Percentiles rank a stretch among this genome's conserved stretches.
phyloP scores from a whole-genome alignment of 2,797 vertebrate genomes.

The Neopelma chrysocephalum region DNA sequence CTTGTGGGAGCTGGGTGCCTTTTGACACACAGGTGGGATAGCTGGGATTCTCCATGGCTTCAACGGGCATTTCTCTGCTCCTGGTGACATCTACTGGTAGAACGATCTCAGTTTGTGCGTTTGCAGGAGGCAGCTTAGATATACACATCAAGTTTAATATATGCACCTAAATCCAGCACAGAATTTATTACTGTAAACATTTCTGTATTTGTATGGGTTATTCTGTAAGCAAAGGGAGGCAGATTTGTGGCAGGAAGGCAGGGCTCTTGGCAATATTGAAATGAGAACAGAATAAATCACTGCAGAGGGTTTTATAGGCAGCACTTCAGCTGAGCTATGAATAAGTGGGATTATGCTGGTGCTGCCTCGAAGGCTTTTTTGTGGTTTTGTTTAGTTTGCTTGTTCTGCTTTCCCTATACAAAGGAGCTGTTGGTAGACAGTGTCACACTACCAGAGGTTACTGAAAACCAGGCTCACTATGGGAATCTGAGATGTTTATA shows the following conservation, averaged over 20 bases:
- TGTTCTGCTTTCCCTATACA: neutral
- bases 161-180: neutral
- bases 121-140: neutral
- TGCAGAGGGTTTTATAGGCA: conserved; percentile 31
- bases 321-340: conserved; percentile 24
- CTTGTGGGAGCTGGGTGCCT: neutral
- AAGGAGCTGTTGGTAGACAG: neutral
- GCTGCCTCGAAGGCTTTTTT: neutral
- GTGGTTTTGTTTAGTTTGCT: neutral
- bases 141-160: neutral
- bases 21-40: neutral
- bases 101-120: neutral
- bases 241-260: conserved; percentile 40
- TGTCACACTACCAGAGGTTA: neutral
- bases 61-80: neutral
- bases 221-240: neutral
- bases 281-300: conserved; percentile 38
- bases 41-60: neutral
- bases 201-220: neutral
- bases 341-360: conserved; percentile 11
- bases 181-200: neutral
- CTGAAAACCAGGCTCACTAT: neutral
- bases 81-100: conserved; percentile 56
- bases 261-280: neutral
- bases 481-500: neutral